These are phyloP conservation scores for Alces alces DNA, from an alignment of 2,113 vertebrate species.

Conservation along the genomic window DNA sequence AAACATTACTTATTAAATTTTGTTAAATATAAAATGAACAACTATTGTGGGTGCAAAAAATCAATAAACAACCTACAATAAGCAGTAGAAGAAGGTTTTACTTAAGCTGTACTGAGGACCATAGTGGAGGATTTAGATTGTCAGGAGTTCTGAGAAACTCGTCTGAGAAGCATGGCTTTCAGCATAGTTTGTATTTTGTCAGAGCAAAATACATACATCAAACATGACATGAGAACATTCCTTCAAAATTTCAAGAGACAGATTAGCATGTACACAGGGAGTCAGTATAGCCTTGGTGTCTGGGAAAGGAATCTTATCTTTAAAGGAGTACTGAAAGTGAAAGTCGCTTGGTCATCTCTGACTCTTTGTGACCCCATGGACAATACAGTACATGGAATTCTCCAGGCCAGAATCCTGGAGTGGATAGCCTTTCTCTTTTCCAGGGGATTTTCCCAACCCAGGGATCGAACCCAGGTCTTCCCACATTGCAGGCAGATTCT, in stretches of 20 bases:
- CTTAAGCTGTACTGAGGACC: neutral
- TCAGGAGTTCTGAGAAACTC: neutral
- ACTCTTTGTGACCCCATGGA: too few species aligned
- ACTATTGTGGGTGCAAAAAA: neutral
- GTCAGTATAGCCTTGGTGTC: neutral
- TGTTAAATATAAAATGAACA: constrained; percentile 9
- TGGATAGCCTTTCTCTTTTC: too few species aligned
- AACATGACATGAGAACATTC: neutral
- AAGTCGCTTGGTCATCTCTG: too few species aligned
- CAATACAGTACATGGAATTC: too few species aligned
- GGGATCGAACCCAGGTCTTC: too few species aligned
- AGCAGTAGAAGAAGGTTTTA: neutral
- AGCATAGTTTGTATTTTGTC: neutral
- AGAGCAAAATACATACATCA: neutral
- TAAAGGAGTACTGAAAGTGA: neutral
- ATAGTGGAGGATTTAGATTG: neutral
- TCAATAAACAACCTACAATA: neutral
- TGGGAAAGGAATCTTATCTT: neutral
- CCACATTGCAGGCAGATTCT: too few species aligned
- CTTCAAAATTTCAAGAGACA: neutral
- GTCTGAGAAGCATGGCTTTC: neutral
- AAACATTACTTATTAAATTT: neutral
- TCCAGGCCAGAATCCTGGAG: too few species aligned
- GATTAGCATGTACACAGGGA: neutral
- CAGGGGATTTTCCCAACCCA: too few species aligned